Base-by-base conservation (phyloP, 2,888 invertebrate species). In the Incurvaria masculella region DNA sequence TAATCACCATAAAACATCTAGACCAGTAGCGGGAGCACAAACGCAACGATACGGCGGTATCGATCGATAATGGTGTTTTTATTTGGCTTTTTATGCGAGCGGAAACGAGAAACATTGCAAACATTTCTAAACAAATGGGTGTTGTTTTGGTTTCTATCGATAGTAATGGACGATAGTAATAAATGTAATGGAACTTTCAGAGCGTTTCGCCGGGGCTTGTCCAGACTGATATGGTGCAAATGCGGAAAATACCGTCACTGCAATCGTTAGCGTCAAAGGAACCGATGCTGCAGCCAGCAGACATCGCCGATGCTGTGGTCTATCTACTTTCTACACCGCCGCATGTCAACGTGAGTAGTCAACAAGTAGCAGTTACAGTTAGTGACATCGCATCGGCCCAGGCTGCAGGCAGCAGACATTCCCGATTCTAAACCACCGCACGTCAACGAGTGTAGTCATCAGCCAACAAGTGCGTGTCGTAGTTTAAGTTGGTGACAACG, bases 121-220 rank as follows among this genome's bases (percentile, higher is more conserved):
- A 14, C 8, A 8, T 27, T 8, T 14, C 10, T 10, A 10, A 14
- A 14, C 14, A 8, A 27, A 27, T 14, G 10, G 10, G 10, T 14
- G 10, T 27, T 27, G 10, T 27, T 27, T 27, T 27, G 14, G 10
- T 14, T 14, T 14, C 10, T 27, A 27, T 8, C 27, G 27, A 27
- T 8, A 10, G 27, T 27, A 8, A 27, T 27, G 27, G 10, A 27
- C 27, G 27, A 14, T n/a, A n/a, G n/a, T n/a, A n/a, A n/a, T n/a
- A n/a, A n/a, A n/a, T n/a, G n/a, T n/a, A n/a, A n/a, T n/a, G n/a
- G n/a, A n/a, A n/a, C n/a, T 57, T 57, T 14, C 57, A 86, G 86
- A 83, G 82, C 56, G 68, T 86, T 42, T 84, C 82, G 41, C 86
- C 86, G 1, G 87, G 86, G 17, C 61, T 83, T 54, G 84, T 85